Percentiles rank a stretch among this genome's conserved stretches.
Evolutionary conservation across 2,797 vertebrate species (phyloP).

Genomic region (Neosilurus mollespiculum): DNA sequence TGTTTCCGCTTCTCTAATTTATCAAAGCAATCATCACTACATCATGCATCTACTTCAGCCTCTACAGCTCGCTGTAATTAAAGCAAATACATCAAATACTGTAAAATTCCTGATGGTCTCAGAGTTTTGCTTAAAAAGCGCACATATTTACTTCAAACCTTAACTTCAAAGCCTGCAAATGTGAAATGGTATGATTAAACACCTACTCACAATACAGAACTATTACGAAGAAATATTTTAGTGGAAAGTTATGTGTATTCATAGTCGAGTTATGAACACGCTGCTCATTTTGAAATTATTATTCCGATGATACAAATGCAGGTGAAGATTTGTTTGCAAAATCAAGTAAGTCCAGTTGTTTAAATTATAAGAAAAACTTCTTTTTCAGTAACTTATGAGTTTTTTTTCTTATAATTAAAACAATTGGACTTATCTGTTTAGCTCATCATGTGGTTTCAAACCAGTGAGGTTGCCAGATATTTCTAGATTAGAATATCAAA

Average conservation of each 20-base stretch:
- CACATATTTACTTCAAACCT: background rate
- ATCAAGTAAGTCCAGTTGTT: too few relatives aligned
- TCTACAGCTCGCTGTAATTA: background rate
- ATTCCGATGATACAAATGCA: background rate
- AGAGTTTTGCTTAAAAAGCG: background rate
- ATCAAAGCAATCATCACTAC: background rate
- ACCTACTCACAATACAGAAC: background rate
- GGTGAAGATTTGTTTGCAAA: background rate
- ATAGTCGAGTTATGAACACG: background rate
- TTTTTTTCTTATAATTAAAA: too few relatives aligned
- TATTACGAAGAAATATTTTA: background rate
- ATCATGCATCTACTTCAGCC: background rate
- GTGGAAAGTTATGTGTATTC: background rate
- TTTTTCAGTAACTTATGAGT: too few relatives aligned
- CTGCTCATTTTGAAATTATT: background rate
- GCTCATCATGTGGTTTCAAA: too few relatives aligned
- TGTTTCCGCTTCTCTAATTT: background rate
- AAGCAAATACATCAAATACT: background rate
- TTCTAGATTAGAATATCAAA: background rate
- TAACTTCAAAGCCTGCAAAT: background rate
- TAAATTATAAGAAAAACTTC: too few relatives aligned
- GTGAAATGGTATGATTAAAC: background rate
- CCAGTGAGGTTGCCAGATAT: background rate
- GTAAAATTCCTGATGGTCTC: background rate
- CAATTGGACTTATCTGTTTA: too few relatives aligned